phyloP scores from a whole-genome alignment of 2,888 invertebrate species.

The Drosophila quinaria region DNA sequence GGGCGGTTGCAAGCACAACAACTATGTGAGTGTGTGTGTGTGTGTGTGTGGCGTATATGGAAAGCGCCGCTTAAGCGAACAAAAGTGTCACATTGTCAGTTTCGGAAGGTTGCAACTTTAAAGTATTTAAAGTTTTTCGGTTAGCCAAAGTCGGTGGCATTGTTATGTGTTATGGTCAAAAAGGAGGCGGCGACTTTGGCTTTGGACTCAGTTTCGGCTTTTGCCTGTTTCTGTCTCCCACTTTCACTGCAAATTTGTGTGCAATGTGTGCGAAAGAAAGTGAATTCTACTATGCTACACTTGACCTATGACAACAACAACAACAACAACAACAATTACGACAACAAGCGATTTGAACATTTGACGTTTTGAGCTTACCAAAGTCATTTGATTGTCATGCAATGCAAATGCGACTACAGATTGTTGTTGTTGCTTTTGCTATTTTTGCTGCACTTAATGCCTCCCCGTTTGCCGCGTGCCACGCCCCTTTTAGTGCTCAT shows the following conservation, averaged over 20 bases:
- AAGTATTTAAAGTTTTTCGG: constrained; percentile 46
- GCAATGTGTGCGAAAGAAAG: constrained; percentile 69
- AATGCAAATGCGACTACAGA: constrained; percentile 51
- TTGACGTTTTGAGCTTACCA: constrained; percentile 67
- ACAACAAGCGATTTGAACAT: constrained; percentile 34
- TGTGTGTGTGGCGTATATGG: constrained; percentile 31
- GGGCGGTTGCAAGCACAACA: constrained; percentile 38
- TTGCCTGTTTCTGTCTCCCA: constrained; percentile 43
- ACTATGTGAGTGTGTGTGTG: constrained; percentile 2
- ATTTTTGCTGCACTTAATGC: constrained; percentile 9
- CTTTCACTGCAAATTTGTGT: constrained; percentile 71
- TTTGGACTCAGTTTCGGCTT: not conserved
- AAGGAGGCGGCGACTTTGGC: constrained; percentile 40
- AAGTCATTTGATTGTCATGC: constrained; percentile 74
- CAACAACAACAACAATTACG: constrained; percentile 56
- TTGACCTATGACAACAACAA: constrained; percentile 73
- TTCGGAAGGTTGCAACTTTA: constrained; percentile 37
- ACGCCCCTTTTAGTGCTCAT: constrained; percentile 27
- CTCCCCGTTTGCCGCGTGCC: constrained; percentile 14
- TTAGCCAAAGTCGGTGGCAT: constrained; percentile 40
- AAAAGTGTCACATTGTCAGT: constrained; percentile 67
- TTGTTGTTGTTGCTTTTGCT: constrained; percentile 18
- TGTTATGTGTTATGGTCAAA: constrained; percentile 74
- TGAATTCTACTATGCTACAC: constrained; percentile 80
- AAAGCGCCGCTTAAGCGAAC: constrained; percentile 28